Base-by-base conservation (phyloP, 2,797 vertebrate genomes). In the Cynopterus sphinx region DNA sequence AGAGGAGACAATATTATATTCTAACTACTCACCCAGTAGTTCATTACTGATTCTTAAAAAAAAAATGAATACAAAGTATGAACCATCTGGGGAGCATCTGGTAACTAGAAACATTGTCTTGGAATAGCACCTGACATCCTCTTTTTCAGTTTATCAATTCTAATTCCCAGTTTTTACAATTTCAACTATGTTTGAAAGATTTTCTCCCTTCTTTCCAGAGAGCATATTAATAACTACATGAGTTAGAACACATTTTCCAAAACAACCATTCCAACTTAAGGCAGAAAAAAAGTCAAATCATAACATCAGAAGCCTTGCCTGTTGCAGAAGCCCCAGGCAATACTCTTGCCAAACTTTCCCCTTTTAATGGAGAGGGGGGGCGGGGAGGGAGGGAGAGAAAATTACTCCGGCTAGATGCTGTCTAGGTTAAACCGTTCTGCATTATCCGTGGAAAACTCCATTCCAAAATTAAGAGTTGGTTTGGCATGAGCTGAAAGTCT, bases 101-200 rank as follows among this genome's bases (percentile, higher is more conserved):
- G 43, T 77, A 68, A 49, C 71, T 12, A 91, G 59, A 95, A 84
- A 93, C 73, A 86, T 16, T 57, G 24, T 87, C n/a, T 82, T 41
- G 10, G 28, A 87, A 19, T 57, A 43, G 51, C 28, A n/a, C 15
- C 68, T 91, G 65, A 26, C 3, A 61, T 22, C 55, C 43, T 71
- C 41, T 89, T 93, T 93, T 90, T 67, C 53, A 97, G 46, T 75
- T 84, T 81, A 84, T 74, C 82, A 82, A 24, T 92, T 94, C 93
- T 89, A 94, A 93, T 24, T 63, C 43, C n/a, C 22, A 91, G 43
- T 33, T 26, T 82, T 43, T 61, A 43, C 9, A 57, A 9, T 65
- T 63, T 89, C 49, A 92, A 39, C 21, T 43, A 39, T 79, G 87
- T 55, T 63, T 92, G 91, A 83, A 77, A 86, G 53, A 73, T 53